phyloP scores from a whole-genome alignment of 2,113 vertebrate genomes.

The Sphyrna mokarran region DNA sequence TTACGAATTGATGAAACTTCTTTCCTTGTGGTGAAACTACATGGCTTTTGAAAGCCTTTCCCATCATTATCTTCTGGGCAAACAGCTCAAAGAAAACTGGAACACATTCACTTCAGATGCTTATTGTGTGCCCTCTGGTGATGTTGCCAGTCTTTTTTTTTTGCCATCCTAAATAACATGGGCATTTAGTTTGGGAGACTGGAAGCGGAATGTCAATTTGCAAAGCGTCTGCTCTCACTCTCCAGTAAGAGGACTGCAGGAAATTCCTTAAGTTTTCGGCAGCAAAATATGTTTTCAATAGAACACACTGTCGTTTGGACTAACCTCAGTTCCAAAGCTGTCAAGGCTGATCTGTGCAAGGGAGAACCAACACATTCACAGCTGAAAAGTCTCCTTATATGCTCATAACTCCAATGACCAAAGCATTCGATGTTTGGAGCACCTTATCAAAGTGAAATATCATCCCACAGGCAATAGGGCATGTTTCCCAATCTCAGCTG shows the following conservation, averaged over 20 bases:
- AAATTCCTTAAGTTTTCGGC: neutral
- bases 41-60: neutral
- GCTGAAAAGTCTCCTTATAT: slow-evolving; percentile 8
- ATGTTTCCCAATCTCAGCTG: neutral
- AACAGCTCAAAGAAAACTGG: neutral
- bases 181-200: neutral
- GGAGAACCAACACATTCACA: slow-evolving; percentile 5
- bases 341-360: slow-evolving; percentile 18
- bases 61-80: neutral
- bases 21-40: neutral
- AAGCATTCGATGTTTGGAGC: neutral
- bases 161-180: neutral
- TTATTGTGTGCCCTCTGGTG: no score
- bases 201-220: neutral
- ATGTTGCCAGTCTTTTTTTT: neutral
- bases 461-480: neutral
- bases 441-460: slow-evolving; percentile 17
- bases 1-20: neutral
- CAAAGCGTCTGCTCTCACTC: neutral
- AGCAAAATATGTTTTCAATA: slow-evolving; percentile 26
- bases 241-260: neutral
- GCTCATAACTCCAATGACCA: neutral
- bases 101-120: neutral
- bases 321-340: slow-evolving; percentile 23
- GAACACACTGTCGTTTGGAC: neutral